Evolutionary conservation across 2,797 vertebrate species (phyloP).

Genomic region (Galaxias olidus): DNA sequence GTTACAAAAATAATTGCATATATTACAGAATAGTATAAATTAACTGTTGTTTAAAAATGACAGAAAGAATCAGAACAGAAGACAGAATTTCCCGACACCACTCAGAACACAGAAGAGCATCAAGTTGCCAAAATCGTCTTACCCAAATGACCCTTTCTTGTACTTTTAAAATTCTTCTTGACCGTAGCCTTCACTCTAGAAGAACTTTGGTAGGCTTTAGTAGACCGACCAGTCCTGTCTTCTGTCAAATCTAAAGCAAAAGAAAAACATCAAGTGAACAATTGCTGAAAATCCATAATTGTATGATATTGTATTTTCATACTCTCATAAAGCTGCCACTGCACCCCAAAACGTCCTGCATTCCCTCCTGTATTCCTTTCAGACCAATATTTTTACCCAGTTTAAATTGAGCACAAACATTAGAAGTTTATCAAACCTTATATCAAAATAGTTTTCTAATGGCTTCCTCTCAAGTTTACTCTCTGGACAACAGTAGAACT

Average conservation of each 20-base stretch:
- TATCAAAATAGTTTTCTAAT: conserved; percentile 1
- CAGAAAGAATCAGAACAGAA: neutral
- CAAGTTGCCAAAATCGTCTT: conserved; percentile 11
- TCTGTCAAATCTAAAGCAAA: conserved; percentile 48
- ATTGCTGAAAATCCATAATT: no score
- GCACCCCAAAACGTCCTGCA: no score
- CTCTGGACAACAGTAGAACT: neutral
- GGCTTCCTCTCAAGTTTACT: neutral
- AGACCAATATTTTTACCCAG: no score
- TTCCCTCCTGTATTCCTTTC: no score
- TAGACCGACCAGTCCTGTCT: conserved; percentile 33
- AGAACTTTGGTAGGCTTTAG: conserved; percentile 25
- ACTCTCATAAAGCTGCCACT: no score
- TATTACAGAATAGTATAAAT: no score
- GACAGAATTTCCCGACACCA: neutral
- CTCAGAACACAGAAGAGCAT: neutral
- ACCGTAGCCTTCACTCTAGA: conserved; percentile 40
- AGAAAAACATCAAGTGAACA: neutral
- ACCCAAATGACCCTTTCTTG: conserved; percentile 25
- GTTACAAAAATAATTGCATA: no score
- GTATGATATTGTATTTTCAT: no score
- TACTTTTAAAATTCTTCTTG: conserved; percentile 34
- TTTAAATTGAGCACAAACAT: no score
- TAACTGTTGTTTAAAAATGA: neutral
- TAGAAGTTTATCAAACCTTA: no score